These are phyloP conservation scores for Thunnus albacares DNA, from an alignment of 2,797 vertebrate species.

Conservation along the genomic window DNA sequence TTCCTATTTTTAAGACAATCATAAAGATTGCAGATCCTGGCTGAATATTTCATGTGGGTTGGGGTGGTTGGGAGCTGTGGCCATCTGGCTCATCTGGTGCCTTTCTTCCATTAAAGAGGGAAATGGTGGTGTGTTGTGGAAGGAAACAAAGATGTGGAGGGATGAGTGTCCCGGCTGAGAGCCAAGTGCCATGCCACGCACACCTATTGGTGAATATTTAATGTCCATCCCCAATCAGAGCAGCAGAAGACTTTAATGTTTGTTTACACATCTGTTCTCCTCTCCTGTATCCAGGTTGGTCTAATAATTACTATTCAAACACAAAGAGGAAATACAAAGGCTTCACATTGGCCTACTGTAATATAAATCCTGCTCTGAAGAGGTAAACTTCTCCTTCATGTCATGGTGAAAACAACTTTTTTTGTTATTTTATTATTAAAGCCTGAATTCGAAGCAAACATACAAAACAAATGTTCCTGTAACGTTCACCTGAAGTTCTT, in stretches of 20 bases:
- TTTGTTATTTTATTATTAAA: too few species aligned
- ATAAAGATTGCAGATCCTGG: slow-evolving; percentile 80
- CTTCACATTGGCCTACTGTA: slow-evolving; percentile 14
- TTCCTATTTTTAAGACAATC: slow-evolving; percentile 76
- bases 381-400: not conserved
- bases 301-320: slow-evolving; percentile 52
- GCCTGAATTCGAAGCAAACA: not conserved
- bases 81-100: slow-evolving; percentile 80
- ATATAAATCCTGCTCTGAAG: not conserved
- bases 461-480: too few species aligned
- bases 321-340: slow-evolving; percentile 31
- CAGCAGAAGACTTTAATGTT: slow-evolving; percentile 72
- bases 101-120: slow-evolving; percentile 63
- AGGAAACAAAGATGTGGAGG: slow-evolving; percentile 42
- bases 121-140: slow-evolving; percentile 23
- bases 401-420: not conserved
- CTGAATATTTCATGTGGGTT: slow-evolving; percentile 80
- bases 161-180: slow-evolving; percentile 40
- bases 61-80: slow-evolving; percentile 62
- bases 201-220: slow-evolving; percentile 80
- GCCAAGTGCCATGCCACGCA: slow-evolving; percentile 27
- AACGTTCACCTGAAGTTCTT: not conserved
- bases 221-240: slow-evolving; percentile 73
- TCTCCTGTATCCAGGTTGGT: slow-evolving; percentile 68
- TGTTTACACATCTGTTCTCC: slow-evolving; percentile 73